Evolutionary conservation across 1,140 invertebrate species (phyloP), one percentile per base, ranked within the genome.

Genomic region (Drosophila sturtevanti): DNA sequence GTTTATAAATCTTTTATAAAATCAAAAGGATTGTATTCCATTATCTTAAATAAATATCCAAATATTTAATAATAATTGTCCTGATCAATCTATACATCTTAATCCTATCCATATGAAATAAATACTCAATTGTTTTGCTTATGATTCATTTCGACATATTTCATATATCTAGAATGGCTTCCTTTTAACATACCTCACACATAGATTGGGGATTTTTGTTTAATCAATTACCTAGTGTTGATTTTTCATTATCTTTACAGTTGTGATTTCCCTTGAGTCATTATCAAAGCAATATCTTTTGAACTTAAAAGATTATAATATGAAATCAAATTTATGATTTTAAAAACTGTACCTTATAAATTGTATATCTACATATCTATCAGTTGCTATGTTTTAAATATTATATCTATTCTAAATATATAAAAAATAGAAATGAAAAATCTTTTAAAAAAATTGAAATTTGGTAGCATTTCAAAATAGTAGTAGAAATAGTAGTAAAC

Each of bases 401-500:
- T n/a, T n/a, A n/a, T 31, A 31, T 1, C 27, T 6, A 31, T 31
- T 31, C 0, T 31, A 31, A 31, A 31, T 6, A 6, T 6, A 1
- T 4, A 6, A 31, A 31, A 7, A 31, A 31, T n/a, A n/a, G n/a
- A 31, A 31, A 4, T 3, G 4, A 4, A 31, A 31, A 0, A 31
- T 6, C 6, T 31, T 24, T 0, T 24, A 24, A 24, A 6, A 31
- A 31, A 31, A 31, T 31, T 31, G 3, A 31, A 48, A 11, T 21
- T 14, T 48, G 16, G 41, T 7, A 52, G 22, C 16, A 10, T 24
- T 6, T 0, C 1, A 48, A 65, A 81, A 80, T 52, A 21, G 79
- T 69, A 84, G 85, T 80, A 84, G 62, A 80, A 64, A 70, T 63
- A 72, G 72, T 89, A 66, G 66, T 55, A 72, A 34, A 22, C 38